Evolutionary conservation across 2,888 invertebrate genomes (phyloP), one percentile per base, ranked within the genome.

Genomic region (Eupithecia pulchellata): DNA sequence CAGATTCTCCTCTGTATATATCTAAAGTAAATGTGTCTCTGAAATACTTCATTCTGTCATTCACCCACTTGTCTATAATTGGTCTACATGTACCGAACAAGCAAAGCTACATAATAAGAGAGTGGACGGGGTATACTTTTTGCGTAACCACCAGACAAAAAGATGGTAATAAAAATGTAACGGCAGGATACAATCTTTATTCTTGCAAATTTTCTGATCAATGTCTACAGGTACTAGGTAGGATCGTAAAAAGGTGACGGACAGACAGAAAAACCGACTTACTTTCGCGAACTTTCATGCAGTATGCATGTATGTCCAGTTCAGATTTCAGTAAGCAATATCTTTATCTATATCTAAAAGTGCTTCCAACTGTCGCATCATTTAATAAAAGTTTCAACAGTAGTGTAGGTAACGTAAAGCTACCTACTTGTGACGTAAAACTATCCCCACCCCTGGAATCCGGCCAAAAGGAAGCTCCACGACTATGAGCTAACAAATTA

Each of bases 391-490:
- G 25, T 52, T 52, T 52, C 52, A 52, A 52, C 25, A 25, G 42
- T 20, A 47, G 25, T 25, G 25, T 25, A 25, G 52, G 17, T 17
- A 57, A 57, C 27, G 17, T 20, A n/a, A n/a, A n/a, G n/a, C n/a
- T 30, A 47, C 61, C 52, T 29, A 52, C 61, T 17, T 66, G 75
- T 75, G 78, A 75, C 74, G 73, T 67, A 75, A 74, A 74, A 77
- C 78, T 78, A 75, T 74, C 72, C 60, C 69, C 61, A 63, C 58
- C 75, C 32, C 79, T 80, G 82, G 81, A 81, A 77, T 73, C 73
- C 68, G 64, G 80, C 84, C 83, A 83, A 82, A 79, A 79, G 77
- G 77, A 78, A 79, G 77, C 76, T 79, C 73, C 68, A 47, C 68
- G 75, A 79, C 76, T 79, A 78, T 73, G 74, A 72, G 66, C 74